Percentiles rank a stretch among this genome's conserved stretches.
These are phyloP conservation scores for Scytalopus superciliaris DNA, from an alignment of 2,113 vertebrate genomes.

Conservation along the genomic window DNA sequence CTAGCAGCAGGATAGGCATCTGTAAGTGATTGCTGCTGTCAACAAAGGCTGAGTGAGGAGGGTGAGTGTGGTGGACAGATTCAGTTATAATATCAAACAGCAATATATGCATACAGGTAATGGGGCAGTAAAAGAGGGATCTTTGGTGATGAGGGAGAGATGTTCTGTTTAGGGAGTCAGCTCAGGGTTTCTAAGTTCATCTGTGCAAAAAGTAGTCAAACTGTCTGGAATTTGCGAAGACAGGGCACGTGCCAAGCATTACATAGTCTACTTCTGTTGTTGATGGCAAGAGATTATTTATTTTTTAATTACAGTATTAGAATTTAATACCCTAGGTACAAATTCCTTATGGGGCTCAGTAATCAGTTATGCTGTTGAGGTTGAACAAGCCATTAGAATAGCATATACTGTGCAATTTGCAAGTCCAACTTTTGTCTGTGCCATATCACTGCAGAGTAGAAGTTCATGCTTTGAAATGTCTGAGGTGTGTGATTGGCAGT, in stretches of 20 bases:
- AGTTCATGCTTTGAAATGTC: background rate
- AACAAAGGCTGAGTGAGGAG: background rate
- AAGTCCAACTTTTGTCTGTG: background rate
- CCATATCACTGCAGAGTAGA: background rate
- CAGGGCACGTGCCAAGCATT: background rate
- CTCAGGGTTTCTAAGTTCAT: background rate
- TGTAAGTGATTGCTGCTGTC: background rate
- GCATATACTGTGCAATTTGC: background rate
- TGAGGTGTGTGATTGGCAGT: background rate
- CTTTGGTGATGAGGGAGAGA: background rate
- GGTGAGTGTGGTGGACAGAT: background rate
- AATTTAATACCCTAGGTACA: background rate
- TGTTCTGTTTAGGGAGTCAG: background rate
- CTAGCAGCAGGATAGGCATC: background rate
- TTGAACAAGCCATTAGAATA: background rate
- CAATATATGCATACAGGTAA: background rate
- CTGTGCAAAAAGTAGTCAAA: background rate
- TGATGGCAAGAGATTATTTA: background rate
- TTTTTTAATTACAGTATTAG: background rate
- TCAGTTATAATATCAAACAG: background rate
- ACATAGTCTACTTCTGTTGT: background rate
- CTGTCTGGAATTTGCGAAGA: background rate
- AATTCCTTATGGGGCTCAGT: background rate
- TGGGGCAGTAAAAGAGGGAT: background rate
- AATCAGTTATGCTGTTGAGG: background rate